Base-by-base conservation (phyloP, 2,797 vertebrate species). In the Linurgus olivaceus region DNA sequence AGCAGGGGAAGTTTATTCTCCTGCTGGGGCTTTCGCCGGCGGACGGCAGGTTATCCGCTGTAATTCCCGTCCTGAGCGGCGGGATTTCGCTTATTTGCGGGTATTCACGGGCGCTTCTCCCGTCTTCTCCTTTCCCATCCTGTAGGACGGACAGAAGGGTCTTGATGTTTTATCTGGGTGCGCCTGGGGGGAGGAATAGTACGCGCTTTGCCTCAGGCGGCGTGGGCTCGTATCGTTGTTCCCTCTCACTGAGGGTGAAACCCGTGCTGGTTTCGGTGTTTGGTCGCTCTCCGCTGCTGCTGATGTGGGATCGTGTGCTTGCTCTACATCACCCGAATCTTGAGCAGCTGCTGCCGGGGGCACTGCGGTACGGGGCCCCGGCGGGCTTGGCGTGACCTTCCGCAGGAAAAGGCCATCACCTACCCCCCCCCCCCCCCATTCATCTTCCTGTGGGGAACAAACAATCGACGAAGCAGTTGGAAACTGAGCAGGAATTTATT, bases 151-250 rank as follows among this genome's bases (percentile, higher is more conserved):
- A 16, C 67, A 5, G 62, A 16, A 48, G 67, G 84, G 50, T 81
- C 29, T 20, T 2, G 4, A 3, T 17, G 17, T 47, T 21, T 47
- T 18, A 24, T 3, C 7, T 6, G 28, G 7, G 11, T 6, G 26
- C 7, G 9, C 50, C 23, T 15, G 2, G 4, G 31, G 12, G 40
- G 1, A 12, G 44, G 50, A 31, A 3, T 8, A 3, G 51, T 2
- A 4, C 1, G 5, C 29, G 6, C 42, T 26, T 20, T 7, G 57
- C 71, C 75, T 25, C 8, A 7, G 66, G 37, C 11, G 40, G 4
- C 20, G 24, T 10, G 25, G 47, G 45, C 21, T 84, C 2, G 33
- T 13, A 1, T 13, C 13, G 3, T 31, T 48, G 73, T 45, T 37
- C 4, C 3, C 6, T 3, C 16, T n/a, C 8, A 2, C 1, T 13